Base-by-base conservation (phyloP, 2,888 invertebrate species). In the Acanthosoma haemorrhoidale region DNA sequence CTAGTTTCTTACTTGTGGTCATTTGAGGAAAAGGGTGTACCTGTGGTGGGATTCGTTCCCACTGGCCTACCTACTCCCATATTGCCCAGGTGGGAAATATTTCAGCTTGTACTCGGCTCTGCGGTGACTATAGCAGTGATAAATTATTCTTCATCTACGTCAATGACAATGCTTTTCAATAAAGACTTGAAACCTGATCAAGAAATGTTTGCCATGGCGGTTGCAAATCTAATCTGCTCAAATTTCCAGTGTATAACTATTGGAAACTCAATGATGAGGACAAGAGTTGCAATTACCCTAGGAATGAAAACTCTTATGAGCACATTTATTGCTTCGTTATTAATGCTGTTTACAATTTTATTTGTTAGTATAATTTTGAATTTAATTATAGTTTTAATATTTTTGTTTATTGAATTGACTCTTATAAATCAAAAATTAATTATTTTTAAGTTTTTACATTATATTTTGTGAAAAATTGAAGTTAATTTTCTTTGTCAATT, bases 231-330 rank as follows among this genome's bases (percentile, higher is more conserved):
- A 18, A 32, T 73, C 32, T 73, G 73, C 64, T 32, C 70, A 6
- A 72, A 69, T 38, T 68, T 73, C 13, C 73, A 73, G 66, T 73
- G 73, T 38, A 69, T 73, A 25, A 69, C 71, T 13, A 70, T 73
- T 21, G 73, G 73, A 9, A 73, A 73, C 32, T 73, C 73, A 29
- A 73, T 73, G 73, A 73, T 73, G 73, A 60, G 73, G 43, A 73
- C 73, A 4, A 57, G 69, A 16, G 69, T 73, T 25, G 73, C 72
- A n/a, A 58, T 69, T 6, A 70, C 72, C 25, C 15, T 72, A 34
- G 72, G 72, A 15, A 57, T 73, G 31, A 71, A 67, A 29, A 70
- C 70, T 9, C 70, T 72, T n/a, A 18, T 73, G 66, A 38, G 70
- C 5, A 72, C 70, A 1, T 68, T 72, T 4, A 36, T 73, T 8